A percentile compares a stretch with the other conserved stretches of the same genome.
Evolutionary conservation across 2,797 vertebrate species (phyloP).

Genomic region (Xenops minutus): DNA sequence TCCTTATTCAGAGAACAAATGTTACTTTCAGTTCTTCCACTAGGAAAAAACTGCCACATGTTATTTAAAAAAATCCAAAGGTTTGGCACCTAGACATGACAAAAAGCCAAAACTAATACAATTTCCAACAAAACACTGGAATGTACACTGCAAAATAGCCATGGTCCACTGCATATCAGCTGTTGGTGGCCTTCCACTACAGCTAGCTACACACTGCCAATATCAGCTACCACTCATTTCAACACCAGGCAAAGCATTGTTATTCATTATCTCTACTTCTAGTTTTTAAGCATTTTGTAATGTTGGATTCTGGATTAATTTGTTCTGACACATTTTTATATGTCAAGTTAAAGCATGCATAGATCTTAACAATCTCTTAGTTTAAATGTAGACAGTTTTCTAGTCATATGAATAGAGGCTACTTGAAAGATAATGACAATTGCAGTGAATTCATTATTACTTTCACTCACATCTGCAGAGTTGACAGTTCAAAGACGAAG

Average conservation of each 20-base stretch:
- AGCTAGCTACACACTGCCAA: not conserved
- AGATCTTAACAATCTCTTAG: not conserved
- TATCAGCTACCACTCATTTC: not conserved
- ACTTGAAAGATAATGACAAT: not conserved
- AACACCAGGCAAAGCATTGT: not conserved
- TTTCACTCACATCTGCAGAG: not conserved
- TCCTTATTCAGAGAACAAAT: not conserved
- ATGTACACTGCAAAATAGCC: not conserved
- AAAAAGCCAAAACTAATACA: not conserved
- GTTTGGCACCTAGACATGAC: not conserved
- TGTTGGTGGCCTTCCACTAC: not conserved
- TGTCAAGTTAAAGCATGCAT: not conserved
- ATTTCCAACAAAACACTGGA: not conserved
- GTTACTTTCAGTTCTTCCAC: conserved; percentile 24
- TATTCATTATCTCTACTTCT: not conserved
- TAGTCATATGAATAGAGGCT: not conserved
- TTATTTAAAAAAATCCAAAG: not conserved
- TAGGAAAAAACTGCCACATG: accelerated
- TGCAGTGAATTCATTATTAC: not conserved
- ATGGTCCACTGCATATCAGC: not conserved
- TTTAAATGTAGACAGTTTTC: not conserved
- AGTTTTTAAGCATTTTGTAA: not conserved
- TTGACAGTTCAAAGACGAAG: not conserved
- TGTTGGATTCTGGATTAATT: not conserved
- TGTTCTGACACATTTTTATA: not conserved